Percentiles rank a stretch among this genome's conserved stretches.
Evolutionary conservation across 1,140 invertebrate genomes (phyloP).

Genomic region (Babylonia areolata): DNA sequence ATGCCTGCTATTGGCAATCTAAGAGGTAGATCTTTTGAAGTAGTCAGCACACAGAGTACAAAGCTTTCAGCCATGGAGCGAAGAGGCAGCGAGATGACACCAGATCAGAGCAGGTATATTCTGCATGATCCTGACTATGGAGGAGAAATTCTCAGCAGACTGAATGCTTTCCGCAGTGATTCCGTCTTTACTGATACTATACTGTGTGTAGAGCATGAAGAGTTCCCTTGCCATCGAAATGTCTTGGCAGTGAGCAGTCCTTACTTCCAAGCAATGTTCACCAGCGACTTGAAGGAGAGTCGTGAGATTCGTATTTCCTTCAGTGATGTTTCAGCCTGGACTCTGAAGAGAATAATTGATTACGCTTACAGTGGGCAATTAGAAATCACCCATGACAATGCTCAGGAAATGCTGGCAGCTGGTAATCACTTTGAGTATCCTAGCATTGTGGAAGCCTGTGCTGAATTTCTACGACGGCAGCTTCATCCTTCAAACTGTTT

Average conservation of each 20-base stretch:
- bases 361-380: slow-evolving; percentile 75
- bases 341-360: slow-evolving; percentile 75
- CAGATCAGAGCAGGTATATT: slow-evolving; percentile 46
- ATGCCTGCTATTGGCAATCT: neutral
- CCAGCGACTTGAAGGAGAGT: slow-evolving; percentile 75
- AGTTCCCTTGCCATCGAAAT: slow-evolving; percentile 76
- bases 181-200: slow-evolving; percentile 72
- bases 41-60: neutral
- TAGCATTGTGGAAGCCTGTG: slow-evolving; percentile 73
- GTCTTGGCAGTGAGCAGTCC: slow-evolving; percentile 76
- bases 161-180: slow-evolving; percentile 67
- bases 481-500: slow-evolving; percentile 76
- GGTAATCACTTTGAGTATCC: slow-evolving; percentile 76
- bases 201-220: slow-evolving; percentile 72
- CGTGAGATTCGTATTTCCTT: slow-evolving; percentile 69
- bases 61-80: slow-evolving; percentile 38
- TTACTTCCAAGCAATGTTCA: slow-evolving; percentile 78
- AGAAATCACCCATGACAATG: slow-evolving; percentile 75
- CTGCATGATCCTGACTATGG: slow-evolving; percentile 65
- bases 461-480: slow-evolving; percentile 73
- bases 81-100: slow-evolving; percentile 45
- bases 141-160: slow-evolving; percentile 62
- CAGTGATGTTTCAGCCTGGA: slow-evolving; percentile 75
- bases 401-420: slow-evolving; percentile 76
- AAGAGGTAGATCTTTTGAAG: slow-evolving; percentile 3